Conservation (phyloP, 2,888 invertebrate genomes). For the Sussaba pulchella region DNA sequence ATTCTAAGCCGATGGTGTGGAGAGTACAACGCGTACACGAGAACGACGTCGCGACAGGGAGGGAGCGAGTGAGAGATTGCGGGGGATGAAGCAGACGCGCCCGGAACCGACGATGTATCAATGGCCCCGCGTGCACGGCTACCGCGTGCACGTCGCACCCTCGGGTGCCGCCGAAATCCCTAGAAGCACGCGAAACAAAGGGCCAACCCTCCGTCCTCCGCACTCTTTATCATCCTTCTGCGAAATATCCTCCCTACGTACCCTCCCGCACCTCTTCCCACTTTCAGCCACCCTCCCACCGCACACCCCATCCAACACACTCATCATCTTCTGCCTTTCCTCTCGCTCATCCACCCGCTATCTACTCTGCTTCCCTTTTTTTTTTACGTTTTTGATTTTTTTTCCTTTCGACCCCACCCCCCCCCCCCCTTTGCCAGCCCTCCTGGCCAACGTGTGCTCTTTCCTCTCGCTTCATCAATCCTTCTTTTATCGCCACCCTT, state of each 20-base stretch:
- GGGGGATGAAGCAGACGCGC: conserved; percentile 68
- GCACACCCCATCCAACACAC: conserved; percentile 31
- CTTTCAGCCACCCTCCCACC: not conserved
- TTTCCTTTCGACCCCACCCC: conserved; percentile 8
- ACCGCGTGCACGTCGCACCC: conserved; percentile 71
- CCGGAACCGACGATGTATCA: conserved; percentile 74
- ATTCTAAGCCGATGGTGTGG: conserved; percentile 1
- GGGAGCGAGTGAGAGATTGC: conserved; percentile 63
- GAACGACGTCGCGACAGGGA: conserved; percentile 26
- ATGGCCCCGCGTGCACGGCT: conserved; percentile 67
- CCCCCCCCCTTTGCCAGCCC: not conserved
- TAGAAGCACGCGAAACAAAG: conserved; percentile 79
- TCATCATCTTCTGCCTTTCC: conserved; percentile 41
- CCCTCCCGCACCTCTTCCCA: too few relatives aligned
- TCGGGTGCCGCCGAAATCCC: conserved; percentile 77
- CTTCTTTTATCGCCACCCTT: conserved; percentile 47
- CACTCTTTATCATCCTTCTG: conserved; percentile 44
- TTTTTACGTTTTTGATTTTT: conserved; percentile 27
- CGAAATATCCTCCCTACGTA: conserved; percentile 36
- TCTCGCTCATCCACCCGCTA: conserved; percentile 29
- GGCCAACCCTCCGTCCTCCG: conserved; percentile 34
- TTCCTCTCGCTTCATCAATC: conserved; percentile 57
- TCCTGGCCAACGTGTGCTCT: conserved; percentile 1
- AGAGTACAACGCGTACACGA: not conserved
- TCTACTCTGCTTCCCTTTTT: conserved; percentile 44